Conservation (phyloP, 2,888 invertebrate species). For the Acanthopleura granulata region DNA sequence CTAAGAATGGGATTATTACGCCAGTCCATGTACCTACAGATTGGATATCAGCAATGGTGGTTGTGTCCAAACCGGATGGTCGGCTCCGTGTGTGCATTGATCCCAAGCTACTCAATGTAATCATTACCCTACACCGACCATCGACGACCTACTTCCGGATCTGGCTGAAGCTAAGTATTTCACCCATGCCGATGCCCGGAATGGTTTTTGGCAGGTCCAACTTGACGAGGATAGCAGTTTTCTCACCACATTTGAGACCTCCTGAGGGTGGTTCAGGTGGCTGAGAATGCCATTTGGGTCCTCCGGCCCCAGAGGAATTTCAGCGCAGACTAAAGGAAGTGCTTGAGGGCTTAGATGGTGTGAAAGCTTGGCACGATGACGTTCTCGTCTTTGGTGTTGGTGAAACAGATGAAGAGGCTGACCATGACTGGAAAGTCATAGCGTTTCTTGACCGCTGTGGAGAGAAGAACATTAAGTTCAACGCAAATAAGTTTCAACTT, state of each 20-base stretch:
- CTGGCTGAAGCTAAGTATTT: conserved; percentile 16
- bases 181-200: conserved; percentile 24
- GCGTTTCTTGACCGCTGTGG: conserved; percentile 26
- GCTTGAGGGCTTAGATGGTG: conserved; percentile 26
- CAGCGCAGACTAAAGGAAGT: conserved; percentile 24
- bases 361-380: conserved; percentile 28
- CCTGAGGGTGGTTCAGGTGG: conserved; percentile 40
- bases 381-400: conserved; percentile 27
- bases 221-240: conserved; percentile 29
- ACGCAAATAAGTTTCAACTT: too few species aligned
- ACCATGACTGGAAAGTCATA: conserved; percentile 27
- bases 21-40: conserved; percentile 30
- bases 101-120: conserved; percentile 31
- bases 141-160: conserved; percentile 26
- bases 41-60: conserved; percentile 34
- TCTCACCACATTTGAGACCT: conserved; percentile 38
- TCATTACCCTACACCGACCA: conserved; percentile 25
- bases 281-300: conserved; percentile 34
- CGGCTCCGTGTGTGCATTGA: conserved; percentile 32
- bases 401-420: conserved; percentile 27
- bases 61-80: conserved; percentile 23
- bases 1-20: conserved; percentile 20
- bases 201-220: conserved; percentile 31
- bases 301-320: conserved; percentile 36
- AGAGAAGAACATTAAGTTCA: conserved; percentile 28